Percentiles rank a stretch among this genome's conserved stretches.
Evolutionary conservation across 2,797 vertebrate species (phyloP).

Genomic region (Sarcophilus harrisii): DNA sequence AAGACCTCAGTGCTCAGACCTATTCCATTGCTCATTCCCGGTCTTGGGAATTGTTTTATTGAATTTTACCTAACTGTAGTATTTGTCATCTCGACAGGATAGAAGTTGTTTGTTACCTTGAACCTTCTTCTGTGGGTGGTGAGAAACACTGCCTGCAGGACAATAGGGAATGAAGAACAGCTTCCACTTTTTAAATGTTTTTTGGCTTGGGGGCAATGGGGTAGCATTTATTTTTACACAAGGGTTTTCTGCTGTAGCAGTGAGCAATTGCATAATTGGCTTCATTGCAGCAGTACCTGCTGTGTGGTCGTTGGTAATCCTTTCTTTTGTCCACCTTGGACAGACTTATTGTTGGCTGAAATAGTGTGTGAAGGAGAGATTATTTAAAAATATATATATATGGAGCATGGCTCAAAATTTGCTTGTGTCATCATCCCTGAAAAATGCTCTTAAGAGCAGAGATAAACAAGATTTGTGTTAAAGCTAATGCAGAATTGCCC

Average conservation of each 20-base stretch:
- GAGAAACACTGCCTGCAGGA: constrained; percentile 53
- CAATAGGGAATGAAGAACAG: not conserved
- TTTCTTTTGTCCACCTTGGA: constrained; percentile 56
- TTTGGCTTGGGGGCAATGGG: not conserved
- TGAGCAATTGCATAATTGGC: constrained; percentile 21
- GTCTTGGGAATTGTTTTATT: constrained; percentile 9
- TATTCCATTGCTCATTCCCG: not conserved
- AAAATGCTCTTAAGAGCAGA: constrained; percentile 48
- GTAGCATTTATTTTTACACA: constrained; percentile 39
- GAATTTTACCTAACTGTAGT: constrained; percentile 13
- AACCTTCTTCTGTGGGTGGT: constrained; percentile 27
- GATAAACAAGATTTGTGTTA: constrained; percentile 2
- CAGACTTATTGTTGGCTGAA: constrained; percentile 60
- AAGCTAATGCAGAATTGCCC: not conserved
- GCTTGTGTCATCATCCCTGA: constrained; percentile 32
- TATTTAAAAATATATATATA: constrained; percentile 18
- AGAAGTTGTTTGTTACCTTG: accelerated
- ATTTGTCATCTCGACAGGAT: constrained; percentile 40
- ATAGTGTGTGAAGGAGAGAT: constrained; percentile 51
- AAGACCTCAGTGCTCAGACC: not conserved
- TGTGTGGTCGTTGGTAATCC: constrained; percentile 21
- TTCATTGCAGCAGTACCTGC: constrained; percentile 4
- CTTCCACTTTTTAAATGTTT: not conserved
- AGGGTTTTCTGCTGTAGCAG: not conserved
- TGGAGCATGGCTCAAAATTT: constrained; percentile 48